Evolutionary conservation across 2,888 invertebrate species (phyloP).

Genomic region (Sphinx pinastri): DNA sequence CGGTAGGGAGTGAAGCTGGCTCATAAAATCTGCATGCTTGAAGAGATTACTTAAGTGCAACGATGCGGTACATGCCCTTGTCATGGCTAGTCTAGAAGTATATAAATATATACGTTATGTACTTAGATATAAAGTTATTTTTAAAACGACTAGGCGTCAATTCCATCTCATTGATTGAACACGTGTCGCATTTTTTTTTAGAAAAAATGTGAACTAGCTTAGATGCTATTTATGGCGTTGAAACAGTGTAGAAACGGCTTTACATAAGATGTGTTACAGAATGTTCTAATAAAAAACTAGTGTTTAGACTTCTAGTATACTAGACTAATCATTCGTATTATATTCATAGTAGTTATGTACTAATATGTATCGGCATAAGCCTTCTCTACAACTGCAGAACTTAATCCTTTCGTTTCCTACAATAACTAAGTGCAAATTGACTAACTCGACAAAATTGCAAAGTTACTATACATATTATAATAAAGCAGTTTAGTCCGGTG

Average conservation of each 20-base stretch:
- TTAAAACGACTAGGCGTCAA: not conserved
- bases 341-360: no score
- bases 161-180: not conserved
- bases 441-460: no score
- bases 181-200: not conserved
- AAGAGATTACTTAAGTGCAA: not conserved
- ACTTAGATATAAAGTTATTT: constrained; percentile 4
- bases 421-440: no score
- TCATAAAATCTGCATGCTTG: constrained; percentile 10
- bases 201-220: not conserved
- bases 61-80: not conserved
- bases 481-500: no score
- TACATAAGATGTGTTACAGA: not conserved
- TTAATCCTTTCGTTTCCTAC: no score
- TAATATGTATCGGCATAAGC: no score
- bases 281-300: not conserved
- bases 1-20: not conserved
- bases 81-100: not conserved
- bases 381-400: no score
- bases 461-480: no score
- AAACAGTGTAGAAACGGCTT: not conserved
- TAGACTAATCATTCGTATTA: no score
- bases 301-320: no score
- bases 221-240: not conserved
- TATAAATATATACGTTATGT: not conserved